Conservation (phyloP, 2,888 invertebrate genomes). For the Drepanosiphum platanoidis region DNA sequence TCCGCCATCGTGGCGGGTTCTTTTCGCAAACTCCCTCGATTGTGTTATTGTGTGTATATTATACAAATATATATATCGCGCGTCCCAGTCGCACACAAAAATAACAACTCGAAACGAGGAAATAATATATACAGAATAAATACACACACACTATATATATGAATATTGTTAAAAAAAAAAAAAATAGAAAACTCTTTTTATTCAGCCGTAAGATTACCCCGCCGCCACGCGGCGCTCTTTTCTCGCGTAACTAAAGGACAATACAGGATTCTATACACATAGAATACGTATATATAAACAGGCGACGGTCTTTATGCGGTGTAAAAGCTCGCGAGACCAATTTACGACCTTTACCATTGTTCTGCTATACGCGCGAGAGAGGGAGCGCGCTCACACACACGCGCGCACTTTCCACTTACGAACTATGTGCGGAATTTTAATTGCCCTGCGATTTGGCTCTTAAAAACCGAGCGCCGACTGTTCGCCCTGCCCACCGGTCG, state of each 20-base stretch:
- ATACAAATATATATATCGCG: background rate
- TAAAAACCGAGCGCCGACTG: slow-evolving; percentile 20
- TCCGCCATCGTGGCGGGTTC: background rate
- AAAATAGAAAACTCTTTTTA: background rate
- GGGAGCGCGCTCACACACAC: too few species aligned
- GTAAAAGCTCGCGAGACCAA: slow-evolving; percentile 30
- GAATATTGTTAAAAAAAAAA: background rate
- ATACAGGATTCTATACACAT: slow-evolving; percentile 7
- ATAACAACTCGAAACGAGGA: slow-evolving; percentile 17
- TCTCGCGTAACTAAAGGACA: background rate
- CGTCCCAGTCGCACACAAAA: background rate
- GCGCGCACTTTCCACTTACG: background rate
- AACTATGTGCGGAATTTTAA: slow-evolving; percentile 55
- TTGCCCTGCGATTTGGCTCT: slow-evolving; percentile 41
- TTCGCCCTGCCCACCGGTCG: background rate
- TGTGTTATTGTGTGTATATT: background rate
- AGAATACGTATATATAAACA: background rate
- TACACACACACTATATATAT: background rate
- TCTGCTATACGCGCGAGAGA: slow-evolving; percentile 6
- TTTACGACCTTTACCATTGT: slow-evolving; percentile 52
- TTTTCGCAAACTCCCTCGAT: background rate
- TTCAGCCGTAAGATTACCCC: slow-evolving; percentile 11
- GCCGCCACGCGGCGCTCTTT: background rate
- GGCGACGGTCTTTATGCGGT: slow-evolving; percentile 29
- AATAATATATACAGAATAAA: slow-evolving; percentile 7